Base-by-base conservation (phyloP, 2,888 invertebrate genomes). In the Dynastes hyllus region DNA sequence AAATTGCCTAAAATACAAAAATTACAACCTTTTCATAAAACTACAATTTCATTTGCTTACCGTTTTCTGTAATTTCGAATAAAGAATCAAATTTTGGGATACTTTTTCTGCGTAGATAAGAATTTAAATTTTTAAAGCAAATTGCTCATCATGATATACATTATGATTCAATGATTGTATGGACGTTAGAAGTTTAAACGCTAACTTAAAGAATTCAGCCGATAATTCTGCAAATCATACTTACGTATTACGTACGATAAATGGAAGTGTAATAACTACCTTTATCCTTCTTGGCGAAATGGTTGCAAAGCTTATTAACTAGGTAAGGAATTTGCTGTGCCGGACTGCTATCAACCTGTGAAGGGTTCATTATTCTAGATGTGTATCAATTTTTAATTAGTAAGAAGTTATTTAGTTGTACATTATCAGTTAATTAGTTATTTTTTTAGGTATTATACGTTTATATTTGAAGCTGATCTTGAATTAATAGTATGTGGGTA, bases 221-320 rank as follows among this genome's bases (percentile, higher is more conserved):
- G 87, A 81, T 69, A 85, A 40, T 45, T 77, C 88, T 88, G 78
- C 67, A 86, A 84, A 80, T 37, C 16, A 45, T 13, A 83, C 6
- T 45, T 11, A 45, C 45, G 8, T 45, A 45, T 45, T 45, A 11
- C 45, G 8, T 45, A 11, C 8, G 45, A 8, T 11, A 50, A 16
- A 70, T 40, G 37, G 22, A 22, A 27, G 63, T 22, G 13, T 55
- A 29, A n/a, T 13, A 65, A 70, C 78, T 81, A 83, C 83, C 82
- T 80, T 82, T 80, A 82, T 88, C 85, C 78, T 87, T 84, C 79
- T 85, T 85, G 6, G 88, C 85, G 67, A 87, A 84, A 79, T 86
- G 84, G 81, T 86, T 86, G 82, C 88, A 89, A 69, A 89, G 84
- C 81, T 87, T 86, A 75, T 82, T 83, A 66, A 84, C 78, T 77